phyloP scores from a whole-genome alignment of 1,140 invertebrate genomes.

The Macrostomum lignano region DNA sequence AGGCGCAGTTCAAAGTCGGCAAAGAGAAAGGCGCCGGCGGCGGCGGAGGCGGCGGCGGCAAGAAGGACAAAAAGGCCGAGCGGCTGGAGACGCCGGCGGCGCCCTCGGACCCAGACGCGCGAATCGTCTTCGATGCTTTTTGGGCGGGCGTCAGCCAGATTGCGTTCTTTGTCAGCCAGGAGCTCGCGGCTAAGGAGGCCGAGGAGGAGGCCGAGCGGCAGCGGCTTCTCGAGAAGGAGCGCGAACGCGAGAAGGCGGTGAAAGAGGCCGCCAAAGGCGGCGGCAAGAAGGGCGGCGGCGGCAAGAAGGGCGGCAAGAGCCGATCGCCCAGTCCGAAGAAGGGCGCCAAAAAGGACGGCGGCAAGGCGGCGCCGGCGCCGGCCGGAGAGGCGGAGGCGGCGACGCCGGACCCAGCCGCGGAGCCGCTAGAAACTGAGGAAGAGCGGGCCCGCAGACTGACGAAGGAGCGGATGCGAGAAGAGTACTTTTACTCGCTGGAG shows the following conservation, averaged over 20 bases:
- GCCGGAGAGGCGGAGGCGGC: slow-evolving; percentile 12
- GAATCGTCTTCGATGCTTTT: slow-evolving; percentile 18
- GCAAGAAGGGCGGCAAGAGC: slow-evolving; percentile 14
- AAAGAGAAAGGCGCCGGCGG: slow-evolving; percentile 12
- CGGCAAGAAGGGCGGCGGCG: slow-evolving; percentile 9
- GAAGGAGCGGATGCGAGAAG: too few species aligned
- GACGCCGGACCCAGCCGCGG: slow-evolving; percentile 10
- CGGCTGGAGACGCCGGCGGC: slow-evolving; percentile 15
- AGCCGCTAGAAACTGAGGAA: slow-evolving; percentile 4
- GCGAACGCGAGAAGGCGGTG: slow-evolving; percentile 10
- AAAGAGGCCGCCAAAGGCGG: slow-evolving; percentile 13
- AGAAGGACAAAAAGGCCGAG: slow-evolving; percentile 10
- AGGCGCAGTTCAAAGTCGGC: too few species aligned
- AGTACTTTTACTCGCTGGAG: too few species aligned
- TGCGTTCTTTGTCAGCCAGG: too few species aligned
- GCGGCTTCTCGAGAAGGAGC: too few species aligned
- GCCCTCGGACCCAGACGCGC: slow-evolving; percentile 20
- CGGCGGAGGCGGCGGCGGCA: slow-evolving; percentile 11
- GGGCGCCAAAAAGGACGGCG: slow-evolving; percentile 7
- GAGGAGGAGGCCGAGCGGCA: too few species aligned
- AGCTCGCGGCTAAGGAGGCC: too few species aligned
- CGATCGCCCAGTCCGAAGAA: slow-evolving; percentile 21
- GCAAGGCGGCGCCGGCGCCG: neutral
- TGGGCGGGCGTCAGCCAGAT: slow-evolving; percentile 11
- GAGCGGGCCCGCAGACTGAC: slow-evolving; percentile 1